Evolutionary conservation across 2,113 vertebrate genomes (phyloP), one percentile per base, ranked within the genome.

Genomic region (Petromus typicus): DNA sequence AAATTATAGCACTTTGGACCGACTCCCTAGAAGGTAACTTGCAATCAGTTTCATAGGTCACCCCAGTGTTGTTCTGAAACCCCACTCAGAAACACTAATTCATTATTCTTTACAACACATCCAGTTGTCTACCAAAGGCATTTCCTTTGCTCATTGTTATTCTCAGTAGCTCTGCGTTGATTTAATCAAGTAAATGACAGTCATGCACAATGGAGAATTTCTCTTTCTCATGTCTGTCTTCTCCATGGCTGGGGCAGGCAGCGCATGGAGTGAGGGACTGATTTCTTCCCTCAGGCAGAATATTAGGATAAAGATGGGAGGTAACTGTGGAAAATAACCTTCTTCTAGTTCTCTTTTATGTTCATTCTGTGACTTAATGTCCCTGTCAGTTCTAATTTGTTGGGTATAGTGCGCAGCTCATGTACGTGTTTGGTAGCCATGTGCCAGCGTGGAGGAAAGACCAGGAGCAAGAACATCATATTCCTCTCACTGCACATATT

Each of bases 251-350:
- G 1, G 12, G n/a, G 4, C 5, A 18, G 3, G 1, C 0, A 5
- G 34, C 11, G 57, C 12, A 7, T 10, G 20, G 14, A 40, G 14
- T 76, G 57, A 51, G 5, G 83, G 67, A 27, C 9, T n/a, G 13
- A 18, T 14, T 30, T 69, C 69, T 61, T 45, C 11, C n/a, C 59
- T 34, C 13, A 7, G 43, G n/a, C 75, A 23, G 3, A 81, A 51
- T 89, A 64, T 34, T 11, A 79, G 56, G 32, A 34, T 43, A 23
- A 76, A 30, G 37, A 66, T 67, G 82, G n/a, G 59, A 93, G 78
- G 13, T 54, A 43, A 82, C 59, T 95, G 75, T 12, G 64, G 25
- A 94, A 25, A 91, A 78, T 71, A 11, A 79, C 88, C 73, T 51
- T 76, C 9, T 75, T 5, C 54, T 9, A 22, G 89, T 4, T 57